Base-by-base conservation (phyloP, 1,140 invertebrate genomes). In the Bombus pyrosoma region DNA sequence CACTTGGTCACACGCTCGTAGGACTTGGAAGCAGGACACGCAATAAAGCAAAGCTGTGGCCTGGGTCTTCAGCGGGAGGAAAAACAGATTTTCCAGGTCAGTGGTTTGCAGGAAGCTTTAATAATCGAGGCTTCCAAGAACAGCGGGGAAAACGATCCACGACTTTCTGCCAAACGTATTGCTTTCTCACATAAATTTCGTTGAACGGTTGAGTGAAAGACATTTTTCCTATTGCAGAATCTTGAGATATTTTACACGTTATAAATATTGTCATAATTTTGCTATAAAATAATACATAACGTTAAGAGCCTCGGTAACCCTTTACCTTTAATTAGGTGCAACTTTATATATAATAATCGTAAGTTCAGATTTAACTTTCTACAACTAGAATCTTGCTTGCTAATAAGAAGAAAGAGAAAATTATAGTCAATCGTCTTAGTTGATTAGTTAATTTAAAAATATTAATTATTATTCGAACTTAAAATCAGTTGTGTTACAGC, bases 71-170 rank as follows among this genome's bases (percentile, higher is more conserved):
- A 22, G 22, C 34, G 34, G 13, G 34, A 34, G 53, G 53, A 76
- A 53, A 59, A 76, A 59, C 53, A 76, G 34, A 59, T 76, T 76
- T 76, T 76, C 53, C 74, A 59, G 74, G 74, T 76, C 74, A 76
- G 0, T 18, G 53, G 34, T 13, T 59, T 28, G 34, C 25, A 59
- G 22, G 53, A 59, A 39, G 25, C 53, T 76, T 59, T 76, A 39
- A 76, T 76, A 76, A 76, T 59, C 53, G 74, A 76, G 73, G 9
- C 15, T 53, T 53, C 32, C 73, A 28, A 47, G 18, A 47, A 76
- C 34, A 59, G 1, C 10, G 53, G 37, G 59, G 25, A 39, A n/a
- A 34, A 22, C n/a, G 18, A 32, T 41, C n/a, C n/a, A 34, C 4
- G 32, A 12, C 6, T 39, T 59, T 57, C 25, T 32, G 1, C 15